Conservation (phyloP, 1,140 invertebrate genomes). For the Megalonaias nervosa region DNA sequence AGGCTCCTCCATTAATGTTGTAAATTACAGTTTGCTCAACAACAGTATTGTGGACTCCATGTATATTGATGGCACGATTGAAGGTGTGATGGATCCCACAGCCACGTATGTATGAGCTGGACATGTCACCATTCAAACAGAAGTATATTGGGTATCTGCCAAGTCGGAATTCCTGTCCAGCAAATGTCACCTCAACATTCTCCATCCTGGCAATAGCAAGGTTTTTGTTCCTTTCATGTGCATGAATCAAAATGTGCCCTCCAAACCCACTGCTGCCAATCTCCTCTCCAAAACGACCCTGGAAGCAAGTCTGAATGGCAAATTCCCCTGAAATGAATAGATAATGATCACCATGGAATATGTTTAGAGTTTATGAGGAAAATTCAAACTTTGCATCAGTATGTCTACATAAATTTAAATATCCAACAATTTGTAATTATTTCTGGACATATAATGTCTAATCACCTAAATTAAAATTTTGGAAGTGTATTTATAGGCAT, state of each 20-base stretch:
- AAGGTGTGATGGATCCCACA: conserved; percentile 55
- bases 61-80: conserved; percentile 63
- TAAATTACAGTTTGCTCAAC: conserved; percentile 54
- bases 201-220: conserved; percentile 20
- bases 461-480: too few species aligned
- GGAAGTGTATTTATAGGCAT: too few species aligned
- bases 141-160: conserved; percentile 63
- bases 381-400: too few species aligned
- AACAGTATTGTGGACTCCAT: conserved; percentile 49
- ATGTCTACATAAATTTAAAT: too few species aligned
- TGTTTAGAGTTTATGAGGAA: too few species aligned
- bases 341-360: background rate
- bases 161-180: conserved; percentile 59
- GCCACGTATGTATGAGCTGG: conserved; percentile 52
- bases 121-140: conserved; percentile 54
- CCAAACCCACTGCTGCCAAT: conserved; percentile 59
- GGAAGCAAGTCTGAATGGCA: conserved; percentile 53
- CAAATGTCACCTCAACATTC: conserved; percentile 47
- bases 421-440: too few species aligned
- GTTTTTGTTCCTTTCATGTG: conserved; percentile 30
- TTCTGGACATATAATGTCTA: background rate
- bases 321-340: conserved; percentile 24
- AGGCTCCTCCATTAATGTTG: conserved; percentile 64
- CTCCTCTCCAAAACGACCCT: conserved; percentile 54
- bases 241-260: conserved; percentile 49